A percentile compares a stretch with the other conserved stretches of the same genome.
Conservation (phyloP, 2,113 vertebrate species). For the Cynocephalus volans region DNA sequence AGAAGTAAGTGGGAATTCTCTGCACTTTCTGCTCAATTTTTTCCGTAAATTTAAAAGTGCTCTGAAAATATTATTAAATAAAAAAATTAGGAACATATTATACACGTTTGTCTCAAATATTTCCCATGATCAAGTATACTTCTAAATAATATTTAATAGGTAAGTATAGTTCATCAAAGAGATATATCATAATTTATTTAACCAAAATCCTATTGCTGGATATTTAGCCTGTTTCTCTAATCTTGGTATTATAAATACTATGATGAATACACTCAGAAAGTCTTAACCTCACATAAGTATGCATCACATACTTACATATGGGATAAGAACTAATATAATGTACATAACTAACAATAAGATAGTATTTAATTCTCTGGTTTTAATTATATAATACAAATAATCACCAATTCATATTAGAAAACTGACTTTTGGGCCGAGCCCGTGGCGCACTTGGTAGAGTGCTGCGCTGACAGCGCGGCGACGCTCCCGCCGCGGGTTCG, state of each 20-base stretch:
- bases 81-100: slow-evolving; percentile 16
- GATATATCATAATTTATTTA: slow-evolving; percentile 2
- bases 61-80: neutral
- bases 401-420: slow-evolving; percentile 16
- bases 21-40: neutral
- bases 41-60: slow-evolving; percentile 17
- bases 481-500: too few relatives aligned
- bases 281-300: neutral
- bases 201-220: neutral
- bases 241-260: neutral
- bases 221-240: slow-evolving; percentile 41
- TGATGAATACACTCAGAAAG: neutral
- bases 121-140: neutral
- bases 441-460: too few relatives aligned
- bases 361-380: slow-evolving; percentile 20
- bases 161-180: neutral
- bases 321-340: slow-evolving; percentile 13
- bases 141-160: neutral
- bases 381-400: neutral
- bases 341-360: slow-evolving; percentile 37
- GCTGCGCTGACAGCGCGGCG: too few relatives aligned
- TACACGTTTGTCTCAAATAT: neutral
- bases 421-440: too few relatives aligned
- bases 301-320: neutral
- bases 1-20: neutral